Evolutionary conservation across 2,113 vertebrate genomes (phyloP).

Genomic region (Hippotragus niger): DNA sequence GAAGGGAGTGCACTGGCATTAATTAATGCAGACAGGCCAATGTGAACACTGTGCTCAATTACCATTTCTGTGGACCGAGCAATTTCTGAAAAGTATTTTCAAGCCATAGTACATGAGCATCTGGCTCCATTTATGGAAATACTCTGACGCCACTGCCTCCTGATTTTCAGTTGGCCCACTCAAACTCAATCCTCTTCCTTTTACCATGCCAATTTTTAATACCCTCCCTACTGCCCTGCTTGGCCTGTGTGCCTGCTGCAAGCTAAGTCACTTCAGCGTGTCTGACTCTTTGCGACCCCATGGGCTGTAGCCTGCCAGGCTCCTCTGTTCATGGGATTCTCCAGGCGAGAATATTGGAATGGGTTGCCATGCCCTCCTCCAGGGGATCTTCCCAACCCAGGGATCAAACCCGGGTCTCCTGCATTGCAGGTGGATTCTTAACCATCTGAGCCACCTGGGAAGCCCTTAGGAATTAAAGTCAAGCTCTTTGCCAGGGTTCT

Average conservation of each 20-base stretch:
- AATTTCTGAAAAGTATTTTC: slow-evolving; percentile 31
- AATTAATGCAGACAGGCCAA: background rate
- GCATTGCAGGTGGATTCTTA: background rate
- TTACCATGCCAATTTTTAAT: accelerated
- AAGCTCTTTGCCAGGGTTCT: background rate
- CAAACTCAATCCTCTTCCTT: accelerated
- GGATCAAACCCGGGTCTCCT: background rate
- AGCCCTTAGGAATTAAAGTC: background rate
- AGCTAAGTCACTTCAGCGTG: background rate
- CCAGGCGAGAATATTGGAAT: background rate
- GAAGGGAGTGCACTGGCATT: background rate
- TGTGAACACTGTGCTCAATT: background rate
- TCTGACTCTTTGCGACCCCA: background rate
- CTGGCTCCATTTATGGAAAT: background rate
- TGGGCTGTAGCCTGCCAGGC: background rate
- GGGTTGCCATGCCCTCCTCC: background rate
- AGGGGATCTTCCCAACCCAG: background rate
- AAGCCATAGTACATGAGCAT: background rate
- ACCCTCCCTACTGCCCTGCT: background rate
- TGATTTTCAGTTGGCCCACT: background rate
- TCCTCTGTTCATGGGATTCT: background rate
- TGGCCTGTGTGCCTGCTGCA: background rate
- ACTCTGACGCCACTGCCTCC: background rate
- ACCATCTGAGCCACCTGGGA: background rate
- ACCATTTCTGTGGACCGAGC: slow-evolving; percentile 4